phyloP scores from a whole-genome alignment of 2,113 vertebrate species.

The Suncus etruscus region DNA sequence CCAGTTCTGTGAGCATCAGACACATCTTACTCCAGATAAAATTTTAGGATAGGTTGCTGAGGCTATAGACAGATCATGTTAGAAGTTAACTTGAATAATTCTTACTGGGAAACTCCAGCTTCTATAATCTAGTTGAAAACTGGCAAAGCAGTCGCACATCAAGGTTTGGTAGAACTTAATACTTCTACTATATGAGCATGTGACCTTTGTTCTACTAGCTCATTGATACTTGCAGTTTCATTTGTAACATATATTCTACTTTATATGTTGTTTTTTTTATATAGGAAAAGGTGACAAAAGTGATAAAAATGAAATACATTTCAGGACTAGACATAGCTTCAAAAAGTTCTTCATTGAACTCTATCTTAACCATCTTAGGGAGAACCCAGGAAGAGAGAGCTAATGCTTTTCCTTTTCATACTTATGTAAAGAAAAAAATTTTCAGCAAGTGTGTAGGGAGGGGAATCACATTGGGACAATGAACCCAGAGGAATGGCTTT shows the following conservation, averaged over 20 bases:
- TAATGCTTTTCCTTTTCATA: neutral
- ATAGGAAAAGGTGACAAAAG: slow-evolving; percentile 48
- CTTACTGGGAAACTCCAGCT: neutral
- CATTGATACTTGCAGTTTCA: slow-evolving; percentile 56
- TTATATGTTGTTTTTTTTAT: neutral
- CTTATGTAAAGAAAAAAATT: neutral
- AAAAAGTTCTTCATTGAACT: neutral
- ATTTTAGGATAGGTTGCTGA: neutral
- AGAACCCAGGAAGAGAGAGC: neutral
- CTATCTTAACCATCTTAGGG: neutral
- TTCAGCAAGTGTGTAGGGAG: neutral
- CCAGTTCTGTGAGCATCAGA: neutral
- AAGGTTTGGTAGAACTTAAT: neutral
- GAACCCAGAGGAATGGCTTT: neutral
- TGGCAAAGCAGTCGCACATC: neutral
- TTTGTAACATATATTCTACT: neutral
- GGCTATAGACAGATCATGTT: neutral
- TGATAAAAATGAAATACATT: neutral
- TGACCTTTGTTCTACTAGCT: slow-evolving; percentile 53
- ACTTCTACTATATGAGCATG: slow-evolving; percentile 15
- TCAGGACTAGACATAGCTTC: neutral
- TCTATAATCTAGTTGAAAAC: slow-evolving; percentile 29
- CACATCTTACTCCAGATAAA: neutral
- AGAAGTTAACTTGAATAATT: neutral
- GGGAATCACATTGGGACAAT: neutral